Conservation (phyloP, 2,888 invertebrate species). For the Chloromyia formosa region DNA sequence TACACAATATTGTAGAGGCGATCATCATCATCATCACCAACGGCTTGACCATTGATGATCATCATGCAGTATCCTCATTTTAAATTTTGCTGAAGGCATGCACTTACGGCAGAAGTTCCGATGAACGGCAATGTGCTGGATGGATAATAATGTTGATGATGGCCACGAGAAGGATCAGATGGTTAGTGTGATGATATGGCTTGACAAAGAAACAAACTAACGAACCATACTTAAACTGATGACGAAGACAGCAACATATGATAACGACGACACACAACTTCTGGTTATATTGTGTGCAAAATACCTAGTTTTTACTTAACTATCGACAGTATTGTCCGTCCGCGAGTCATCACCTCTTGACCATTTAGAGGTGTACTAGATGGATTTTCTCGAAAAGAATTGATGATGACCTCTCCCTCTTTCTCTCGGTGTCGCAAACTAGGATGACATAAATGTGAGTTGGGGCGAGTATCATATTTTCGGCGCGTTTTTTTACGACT, state of each 20-base stretch:
- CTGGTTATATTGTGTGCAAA: conserved; percentile 43
- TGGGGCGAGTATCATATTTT: too few species aligned
- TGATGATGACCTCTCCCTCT: conserved; percentile 8
- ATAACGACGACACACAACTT: conserved; percentile 28
- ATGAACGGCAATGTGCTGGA: too few species aligned
- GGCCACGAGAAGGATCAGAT: neutral
- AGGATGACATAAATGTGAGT: too few species aligned
- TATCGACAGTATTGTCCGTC: neutral
- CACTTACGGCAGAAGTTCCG: too few species aligned
- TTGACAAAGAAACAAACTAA: conserved; percentile 26
- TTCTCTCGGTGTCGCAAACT: too few species aligned
- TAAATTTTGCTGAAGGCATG: too few species aligned
- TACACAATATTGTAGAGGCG: neutral
- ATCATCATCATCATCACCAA: conserved; percentile 12
- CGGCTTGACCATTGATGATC: neutral
- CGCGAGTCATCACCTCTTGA: conserved; percentile 5
- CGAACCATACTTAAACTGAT: neutral
- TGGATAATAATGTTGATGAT: neutral
- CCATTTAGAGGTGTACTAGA: conserved; percentile 10
- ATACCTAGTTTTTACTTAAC: conserved; percentile 22
- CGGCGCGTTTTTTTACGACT: too few species aligned
- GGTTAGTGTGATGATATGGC: neutral
- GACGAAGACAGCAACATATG: conserved; percentile 17
- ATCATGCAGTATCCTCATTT: neutral
- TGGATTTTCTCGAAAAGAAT: conserved; percentile 30